A percentile compares a stretch with the other conserved stretches of the same genome.
Conservation (phyloP, 2,113 vertebrate genomes). For the Xenotilapia leptura region DNA sequence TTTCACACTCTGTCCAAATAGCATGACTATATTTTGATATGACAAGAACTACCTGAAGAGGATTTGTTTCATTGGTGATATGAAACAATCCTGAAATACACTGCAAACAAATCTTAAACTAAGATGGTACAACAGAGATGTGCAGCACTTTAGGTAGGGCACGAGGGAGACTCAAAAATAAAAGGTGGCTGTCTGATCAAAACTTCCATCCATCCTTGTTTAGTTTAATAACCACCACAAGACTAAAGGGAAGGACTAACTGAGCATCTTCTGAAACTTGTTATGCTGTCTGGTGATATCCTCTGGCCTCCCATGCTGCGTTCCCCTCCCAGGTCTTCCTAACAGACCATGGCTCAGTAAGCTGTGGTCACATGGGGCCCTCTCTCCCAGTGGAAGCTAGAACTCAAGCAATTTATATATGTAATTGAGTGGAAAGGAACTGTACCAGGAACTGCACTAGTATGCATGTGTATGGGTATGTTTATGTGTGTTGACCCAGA, state of each 20-base stretch:
- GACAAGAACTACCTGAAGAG: background rate
- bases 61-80: background rate
- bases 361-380: background rate
- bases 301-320: background rate
- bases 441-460: background rate
- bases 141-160: background rate
- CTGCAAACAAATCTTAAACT: background rate
- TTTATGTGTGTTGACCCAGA: background rate
- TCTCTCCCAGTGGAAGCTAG: constrained; percentile 15
- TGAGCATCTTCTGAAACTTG: background rate
- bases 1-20: background rate
- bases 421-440: constrained; percentile 52
- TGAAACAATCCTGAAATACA: background rate
- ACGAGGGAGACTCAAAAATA: background rate
- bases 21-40: background rate
- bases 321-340: constrained; percentile 4
- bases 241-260: background rate
- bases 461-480: background rate
- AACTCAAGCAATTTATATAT: constrained; percentile 48
- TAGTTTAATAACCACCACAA: background rate
- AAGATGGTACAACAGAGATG: background rate
- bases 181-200: background rate
- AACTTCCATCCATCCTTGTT: background rate
- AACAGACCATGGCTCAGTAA: background rate
- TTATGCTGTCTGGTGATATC: background rate